These are phyloP conservation scores for Meandrina meandrites DNA, from an alignment of 92 coral and sea anemone genomes.

Conservation along the genomic window DNA sequence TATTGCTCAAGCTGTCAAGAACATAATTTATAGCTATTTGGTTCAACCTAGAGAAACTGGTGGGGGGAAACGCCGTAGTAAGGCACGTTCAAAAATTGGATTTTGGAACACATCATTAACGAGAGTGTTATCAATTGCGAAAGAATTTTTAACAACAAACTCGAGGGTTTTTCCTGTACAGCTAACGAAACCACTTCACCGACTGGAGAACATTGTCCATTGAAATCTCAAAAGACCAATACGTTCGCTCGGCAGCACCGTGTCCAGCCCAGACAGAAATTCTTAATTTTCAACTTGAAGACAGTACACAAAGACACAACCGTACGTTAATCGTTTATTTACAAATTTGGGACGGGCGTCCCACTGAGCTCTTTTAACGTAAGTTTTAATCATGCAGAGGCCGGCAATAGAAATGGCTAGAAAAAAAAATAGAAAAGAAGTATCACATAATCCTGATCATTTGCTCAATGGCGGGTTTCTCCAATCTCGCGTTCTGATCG, in stretches of 20 bases:
- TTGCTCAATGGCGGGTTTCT: not conserved
- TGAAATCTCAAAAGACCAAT: not conserved
- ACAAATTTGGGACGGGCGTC: conserved; percentile 10
- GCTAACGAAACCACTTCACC: conserved; percentile 27
- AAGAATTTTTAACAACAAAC: conserved; percentile 15
- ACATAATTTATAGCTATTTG: not conserved
- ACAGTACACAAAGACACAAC: conserved; percentile 12
- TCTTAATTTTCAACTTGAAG: conserved; percentile 16
- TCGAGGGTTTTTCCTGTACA: conserved; percentile 15
- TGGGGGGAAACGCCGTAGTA: not conserved
- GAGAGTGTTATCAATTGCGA: conserved; percentile 27
- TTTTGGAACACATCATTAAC: not conserved
- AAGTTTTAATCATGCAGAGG: conserved; percentile 17
- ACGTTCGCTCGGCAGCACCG: not conserved
- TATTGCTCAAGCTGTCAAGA: not conserved
- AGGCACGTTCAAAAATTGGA: not conserved
- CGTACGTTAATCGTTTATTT: conserved; percentile 20
- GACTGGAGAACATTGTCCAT: conserved; percentile 8
- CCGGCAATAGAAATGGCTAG: not conserved
- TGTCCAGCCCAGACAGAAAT: not conserved
- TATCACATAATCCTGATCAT: not conserved
- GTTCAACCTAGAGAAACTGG: not conserved
- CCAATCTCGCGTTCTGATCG: not conserved
- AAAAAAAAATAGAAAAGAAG: not conserved
- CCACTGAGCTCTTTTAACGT: not conserved